Evolutionary conservation across 2,888 invertebrate species (phyloP).

Genomic region (Malacosoma neustria): DNA sequence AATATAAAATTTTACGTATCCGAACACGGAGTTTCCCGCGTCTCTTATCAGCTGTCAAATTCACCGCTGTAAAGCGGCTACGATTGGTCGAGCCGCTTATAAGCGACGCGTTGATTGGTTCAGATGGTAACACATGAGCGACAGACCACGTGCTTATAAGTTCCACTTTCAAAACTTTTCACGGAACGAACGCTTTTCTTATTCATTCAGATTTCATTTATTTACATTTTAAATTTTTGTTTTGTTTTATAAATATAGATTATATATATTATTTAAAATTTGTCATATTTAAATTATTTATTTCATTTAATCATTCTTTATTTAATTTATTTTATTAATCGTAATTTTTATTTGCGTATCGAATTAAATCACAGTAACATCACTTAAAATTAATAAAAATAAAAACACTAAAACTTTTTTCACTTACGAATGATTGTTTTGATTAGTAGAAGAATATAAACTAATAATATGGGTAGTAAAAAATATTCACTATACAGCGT

Average conservation of each 20-base stretch:
- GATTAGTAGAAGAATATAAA: too few species aligned
- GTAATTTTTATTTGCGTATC: not conserved
- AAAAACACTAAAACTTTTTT: too few species aligned
- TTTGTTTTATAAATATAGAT: not conserved
- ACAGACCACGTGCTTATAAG: conserved; percentile 69
- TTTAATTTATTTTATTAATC: conserved; percentile 1
- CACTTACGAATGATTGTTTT: too few species aligned
- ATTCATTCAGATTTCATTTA: not conserved
- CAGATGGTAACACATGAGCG: conserved; percentile 58
- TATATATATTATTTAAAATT: too few species aligned
- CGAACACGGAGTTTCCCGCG: conserved; percentile 13
- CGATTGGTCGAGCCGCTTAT: conserved; percentile 50
- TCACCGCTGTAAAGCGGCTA: conserved; percentile 45
- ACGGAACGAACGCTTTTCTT: conserved; percentile 13
- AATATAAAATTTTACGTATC: too few species aligned
- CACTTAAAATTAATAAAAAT: too few species aligned
- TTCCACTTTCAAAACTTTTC: conserved; percentile 58
- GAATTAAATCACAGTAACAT: too few species aligned
- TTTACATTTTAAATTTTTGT: not conserved
- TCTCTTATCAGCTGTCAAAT: conserved; percentile 65
- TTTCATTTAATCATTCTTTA: not conserved
- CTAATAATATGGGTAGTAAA: too few species aligned
- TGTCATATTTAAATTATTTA: too few species aligned
- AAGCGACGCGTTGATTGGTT: conserved; percentile 59
- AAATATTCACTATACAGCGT: conserved; percentile 69